These are phyloP conservation scores for Neotoxoptera formosana DNA, from an alignment of 1,140 invertebrate species.

Conservation along the genomic window DNA sequence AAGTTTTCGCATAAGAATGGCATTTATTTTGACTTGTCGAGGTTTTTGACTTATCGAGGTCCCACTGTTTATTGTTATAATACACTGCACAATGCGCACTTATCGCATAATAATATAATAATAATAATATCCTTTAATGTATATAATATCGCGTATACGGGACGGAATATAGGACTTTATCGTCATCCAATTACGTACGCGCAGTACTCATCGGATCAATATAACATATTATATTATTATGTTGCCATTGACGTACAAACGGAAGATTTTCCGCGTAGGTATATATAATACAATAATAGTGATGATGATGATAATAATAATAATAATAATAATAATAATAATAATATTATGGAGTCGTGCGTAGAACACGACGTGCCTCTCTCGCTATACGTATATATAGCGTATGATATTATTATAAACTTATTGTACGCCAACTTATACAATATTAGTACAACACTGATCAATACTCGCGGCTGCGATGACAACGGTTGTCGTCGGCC, in stretches of 20 bases:
- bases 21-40: too few species aligned
- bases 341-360: not conserved
- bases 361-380: not conserved
- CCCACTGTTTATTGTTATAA: not conserved
- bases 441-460: not conserved
- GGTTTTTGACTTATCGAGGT: too few species aligned
- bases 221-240: not conserved
- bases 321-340: not conserved
- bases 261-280: not conserved
- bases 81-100: not conserved
- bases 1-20: too few species aligned
- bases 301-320: not conserved
- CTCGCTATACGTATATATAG: not conserved
- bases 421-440: not conserved
- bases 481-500: not conserved
- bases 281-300: not conserved
- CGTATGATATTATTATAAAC: not conserved
- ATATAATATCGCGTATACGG: not conserved
- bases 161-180: not conserved
- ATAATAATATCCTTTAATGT: not conserved
- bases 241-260: not conserved
- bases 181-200: not conserved
- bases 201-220: not conserved
- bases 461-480: constrained; percentile 3
- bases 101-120: not conserved